Percentiles rank a stretch among this genome's conserved stretches.
Conservation (phyloP, 1,140 invertebrate genomes). For the Diploscapter pachys region DNA sequence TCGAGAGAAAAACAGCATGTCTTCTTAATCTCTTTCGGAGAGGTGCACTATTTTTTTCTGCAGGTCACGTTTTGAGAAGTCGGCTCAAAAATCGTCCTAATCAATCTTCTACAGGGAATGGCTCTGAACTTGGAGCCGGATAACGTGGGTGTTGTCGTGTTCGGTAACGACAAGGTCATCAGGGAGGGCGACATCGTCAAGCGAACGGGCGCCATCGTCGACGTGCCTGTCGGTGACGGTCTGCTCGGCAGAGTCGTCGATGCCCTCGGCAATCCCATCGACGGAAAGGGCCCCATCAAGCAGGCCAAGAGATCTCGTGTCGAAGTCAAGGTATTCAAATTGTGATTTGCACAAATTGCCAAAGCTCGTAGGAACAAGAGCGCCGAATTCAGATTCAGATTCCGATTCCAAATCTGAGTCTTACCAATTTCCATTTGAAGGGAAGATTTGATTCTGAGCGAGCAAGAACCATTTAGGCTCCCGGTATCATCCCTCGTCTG, state of each 20-base stretch:
- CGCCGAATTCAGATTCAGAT: too few relatives aligned
- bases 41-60: too few relatives aligned
- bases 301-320: constrained; percentile 72
- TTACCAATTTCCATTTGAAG: too few relatives aligned
- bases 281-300: constrained; percentile 61
- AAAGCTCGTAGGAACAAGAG: too few relatives aligned
- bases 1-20: too few relatives aligned
- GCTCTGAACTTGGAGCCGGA: constrained; percentile 99
- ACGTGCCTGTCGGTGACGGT: constrained; percentile 93
- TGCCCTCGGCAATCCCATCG: constrained; percentile 74
- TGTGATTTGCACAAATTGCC: too few relatives aligned
- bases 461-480: constrained; percentile 65
- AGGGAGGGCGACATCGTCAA: constrained; percentile 99
- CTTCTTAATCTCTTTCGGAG: too few relatives aligned
- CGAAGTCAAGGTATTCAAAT: constrained; percentile 73
- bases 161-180: constrained; percentile 99
- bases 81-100: too few relatives aligned
- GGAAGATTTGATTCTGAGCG: too few relatives aligned
- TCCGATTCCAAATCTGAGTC: too few relatives aligned
- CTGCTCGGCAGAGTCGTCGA: constrained; percentile 96
- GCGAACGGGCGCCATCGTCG: constrained; percentile 98
- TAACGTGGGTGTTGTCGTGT: constrained; percentile 99
- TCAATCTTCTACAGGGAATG: constrained; percentile 76
- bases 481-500: constrained; percentile 97
- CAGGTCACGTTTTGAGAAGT: too few relatives aligned